A percentile compares a stretch with the other conserved stretches of the same genome.
phyloP scores from a whole-genome alignment of 2,888 invertebrate species.

The Lasioglossum oenotherae region DNA sequence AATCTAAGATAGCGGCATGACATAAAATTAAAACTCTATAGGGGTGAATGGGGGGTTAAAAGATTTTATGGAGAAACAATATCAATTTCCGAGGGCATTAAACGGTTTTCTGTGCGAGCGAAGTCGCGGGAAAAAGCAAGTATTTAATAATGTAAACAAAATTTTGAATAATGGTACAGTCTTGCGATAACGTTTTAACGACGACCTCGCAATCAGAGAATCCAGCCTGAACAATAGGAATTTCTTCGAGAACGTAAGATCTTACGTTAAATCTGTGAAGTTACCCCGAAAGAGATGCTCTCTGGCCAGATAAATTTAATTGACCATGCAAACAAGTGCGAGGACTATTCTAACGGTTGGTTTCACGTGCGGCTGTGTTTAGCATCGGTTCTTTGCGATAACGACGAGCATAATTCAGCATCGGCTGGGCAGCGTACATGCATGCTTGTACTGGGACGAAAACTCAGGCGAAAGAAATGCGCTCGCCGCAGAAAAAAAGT shows the following conservation, averaged over 20 bases:
- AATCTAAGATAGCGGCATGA: too few species aligned
- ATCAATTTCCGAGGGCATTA: too few species aligned
- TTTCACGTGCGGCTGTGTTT: slow-evolving; percentile 20
- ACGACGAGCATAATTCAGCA: slow-evolving; percentile 15
- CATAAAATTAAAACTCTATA: too few species aligned
- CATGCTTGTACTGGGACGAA: slow-evolving; percentile 28
- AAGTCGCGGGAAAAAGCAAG: too few species aligned
- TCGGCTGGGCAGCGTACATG: not conserved
- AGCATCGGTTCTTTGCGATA: slow-evolving; percentile 13
- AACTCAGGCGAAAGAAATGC: slow-evolving; percentile 19
- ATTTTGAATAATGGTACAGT: too few species aligned
- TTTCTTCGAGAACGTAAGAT: not conserved
- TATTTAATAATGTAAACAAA: too few species aligned
- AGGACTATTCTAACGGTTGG: not conserved
- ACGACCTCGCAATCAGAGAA: too few species aligned
- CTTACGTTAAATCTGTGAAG: not conserved
- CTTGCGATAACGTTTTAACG: too few species aligned
- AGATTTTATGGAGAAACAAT: too few species aligned
- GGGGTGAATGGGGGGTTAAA: too few species aligned
- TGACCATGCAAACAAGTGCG: not conserved
- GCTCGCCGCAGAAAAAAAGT: slow-evolving; percentile 25
- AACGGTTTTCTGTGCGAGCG: too few species aligned
- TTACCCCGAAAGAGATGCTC: not conserved
- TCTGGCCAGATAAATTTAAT: slow-evolving; percentile 17
- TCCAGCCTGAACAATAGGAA: not conserved